Evolutionary conservation across 2,888 invertebrate genomes (phyloP), one percentile per base, ranked within the genome.

Genomic region (Barypeithes pellucidus): DNA sequence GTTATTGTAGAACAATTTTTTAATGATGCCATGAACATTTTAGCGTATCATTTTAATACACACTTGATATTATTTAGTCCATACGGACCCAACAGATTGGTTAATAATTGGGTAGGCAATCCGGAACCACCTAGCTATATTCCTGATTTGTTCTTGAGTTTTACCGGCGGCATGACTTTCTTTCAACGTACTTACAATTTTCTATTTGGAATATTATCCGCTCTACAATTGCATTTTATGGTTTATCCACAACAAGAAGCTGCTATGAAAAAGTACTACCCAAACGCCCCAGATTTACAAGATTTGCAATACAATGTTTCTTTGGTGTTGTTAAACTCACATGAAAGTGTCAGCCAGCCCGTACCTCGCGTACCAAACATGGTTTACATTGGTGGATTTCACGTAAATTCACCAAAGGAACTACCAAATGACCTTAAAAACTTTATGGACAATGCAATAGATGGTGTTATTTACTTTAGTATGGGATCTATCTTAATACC

Each of bases 401-500:
- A 91, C 65, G 75, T 84, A 2, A 72, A 75, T 65, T 73, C 80
- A 1, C 76, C 81, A 0, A 81, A 83, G 76, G 63, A 75, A 16
- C 62, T 85, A 18, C 83, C 84, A 0, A 72, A 78, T 71, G 88
- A 90, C 79, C 80, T 90, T 0, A 85, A 89, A 82, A 82, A 85
- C n/a, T 84, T 88, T 68, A 79, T 91, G 68, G 89, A 91, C 76
- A 83, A 84, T 14, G 86, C 90, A 0, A 85, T 83, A 65, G 77
- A 89, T 59, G 91, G 90, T 0, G 89, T 88, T 0, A 84, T 91
- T 0, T 88, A 89, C 69, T 88, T 91, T 76, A 90, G 89, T 77
- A 88, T 91, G 80, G 91, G 91, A 0, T 89, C 91, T 0, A 89
- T 89, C 76, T 85, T 90, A 0, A 86, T 87, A 70, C 89, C 89